Conservation (phyloP, 1,140 invertebrate species). For the Pantala flavescens region DNA sequence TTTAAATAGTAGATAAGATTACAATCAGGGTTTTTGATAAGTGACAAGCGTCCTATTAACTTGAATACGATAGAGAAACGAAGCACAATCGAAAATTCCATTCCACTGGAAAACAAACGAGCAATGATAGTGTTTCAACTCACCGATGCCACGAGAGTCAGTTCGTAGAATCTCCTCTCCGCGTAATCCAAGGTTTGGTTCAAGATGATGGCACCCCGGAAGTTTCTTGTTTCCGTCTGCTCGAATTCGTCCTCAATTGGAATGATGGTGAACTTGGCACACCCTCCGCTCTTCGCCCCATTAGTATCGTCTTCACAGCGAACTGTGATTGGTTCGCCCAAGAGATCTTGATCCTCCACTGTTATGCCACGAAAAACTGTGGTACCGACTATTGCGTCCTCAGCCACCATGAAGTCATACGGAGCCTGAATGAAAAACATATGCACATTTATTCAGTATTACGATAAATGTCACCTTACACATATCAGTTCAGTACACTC, state of each 20-base stretch:
- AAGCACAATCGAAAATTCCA: no score
- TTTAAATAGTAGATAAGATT: no score
- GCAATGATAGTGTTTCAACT: constrained; percentile 35
- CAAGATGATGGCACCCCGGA: background rate
- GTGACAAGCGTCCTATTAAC: no score
- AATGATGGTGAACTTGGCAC: background rate
- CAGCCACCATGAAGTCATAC: constrained; percentile 65
- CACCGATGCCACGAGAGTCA: constrained; percentile 56
- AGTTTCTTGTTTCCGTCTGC: background rate
- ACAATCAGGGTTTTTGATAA: no score
- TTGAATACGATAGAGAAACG: no score
- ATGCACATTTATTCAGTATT: no score
- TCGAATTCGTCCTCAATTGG: background rate
- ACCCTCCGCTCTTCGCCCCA: background rate
- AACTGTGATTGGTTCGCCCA: constrained; percentile 68
- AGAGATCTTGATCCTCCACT: constrained; percentile 65
- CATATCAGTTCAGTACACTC: no score
- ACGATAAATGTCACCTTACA: no score
- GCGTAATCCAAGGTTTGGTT: constrained; percentile 28
- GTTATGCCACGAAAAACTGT: constrained; percentile 61
- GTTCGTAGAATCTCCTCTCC: constrained; percentile 37
- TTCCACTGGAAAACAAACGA: no score
- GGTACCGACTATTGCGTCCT: constrained; percentile 62
- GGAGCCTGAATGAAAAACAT: constrained; percentile 45
- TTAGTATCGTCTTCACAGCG: constrained; percentile 43